A percentile compares a stretch with the other conserved stretches of the same genome.
Evolutionary conservation across 2,113 vertebrate species (phyloP).

Genomic region (Cephalophus harveyi): DNA sequence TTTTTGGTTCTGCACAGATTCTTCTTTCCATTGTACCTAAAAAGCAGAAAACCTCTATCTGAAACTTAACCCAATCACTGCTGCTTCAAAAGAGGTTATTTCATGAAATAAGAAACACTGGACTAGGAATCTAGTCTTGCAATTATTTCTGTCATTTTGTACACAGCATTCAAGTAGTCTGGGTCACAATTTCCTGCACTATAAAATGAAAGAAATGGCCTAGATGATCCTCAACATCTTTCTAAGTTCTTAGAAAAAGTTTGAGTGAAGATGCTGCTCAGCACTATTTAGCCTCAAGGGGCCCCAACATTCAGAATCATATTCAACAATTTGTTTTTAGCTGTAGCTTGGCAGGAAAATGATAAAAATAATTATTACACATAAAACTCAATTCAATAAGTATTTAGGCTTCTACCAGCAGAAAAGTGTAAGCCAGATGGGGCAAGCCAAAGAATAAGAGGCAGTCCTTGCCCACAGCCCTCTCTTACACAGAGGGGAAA

Average conservation of each 20-base stretch:
- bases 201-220: slow-evolving; percentile 5
- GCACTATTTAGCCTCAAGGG: not conserved
- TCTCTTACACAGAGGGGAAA: not conserved
- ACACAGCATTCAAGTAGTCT: not conserved
- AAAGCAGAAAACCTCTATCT: not conserved
- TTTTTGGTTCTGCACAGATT: slow-evolving; percentile 15
- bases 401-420: not conserved
- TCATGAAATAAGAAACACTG: not conserved
- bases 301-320: not conserved
- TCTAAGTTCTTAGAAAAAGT: not conserved
- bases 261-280: not conserved
- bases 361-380: not conserved
- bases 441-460: not conserved
- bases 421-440: not conserved
- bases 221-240: not conserved
- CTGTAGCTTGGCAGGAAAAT: not conserved
- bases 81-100: not conserved
- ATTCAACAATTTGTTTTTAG: not conserved
- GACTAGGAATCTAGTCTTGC: not conserved
- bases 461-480: not conserved
- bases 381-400: not conserved
- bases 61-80: not conserved
- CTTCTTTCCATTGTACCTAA: not conserved
- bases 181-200: not conserved
- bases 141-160: not conserved